A percentile compares a stretch with the other conserved stretches of the same genome.
These are phyloP conservation scores for Micropoecilia bifurca DNA, from an alignment of 2,797 vertebrate species.

Conservation along the genomic window DNA sequence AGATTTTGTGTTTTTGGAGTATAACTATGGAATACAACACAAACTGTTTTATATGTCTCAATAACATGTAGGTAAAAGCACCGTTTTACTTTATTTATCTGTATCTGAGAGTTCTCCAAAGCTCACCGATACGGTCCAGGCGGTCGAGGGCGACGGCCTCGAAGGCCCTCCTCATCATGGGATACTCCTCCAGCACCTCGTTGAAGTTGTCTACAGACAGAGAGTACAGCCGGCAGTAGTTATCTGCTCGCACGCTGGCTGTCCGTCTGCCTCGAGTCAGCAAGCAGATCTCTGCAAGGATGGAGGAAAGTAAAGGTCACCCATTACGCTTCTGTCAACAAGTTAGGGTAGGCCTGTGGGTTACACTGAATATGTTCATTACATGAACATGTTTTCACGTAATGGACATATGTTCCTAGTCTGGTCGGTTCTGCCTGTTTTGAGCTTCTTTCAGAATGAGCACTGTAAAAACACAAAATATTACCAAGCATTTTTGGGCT, in stretches of 20 bases:
- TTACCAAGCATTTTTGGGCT: no score
- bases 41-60: neutral
- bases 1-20: no score
- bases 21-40: neutral
- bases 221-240: conserved; percentile 97
- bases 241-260: conserved; percentile 93
- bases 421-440: no score
- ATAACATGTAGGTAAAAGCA: neutral
- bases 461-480: no score
- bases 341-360: no score
- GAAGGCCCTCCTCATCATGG: conserved; percentile 99
- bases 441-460: no score
- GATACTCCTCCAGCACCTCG: conserved; percentile 96
- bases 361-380: no score
- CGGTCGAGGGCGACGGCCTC: conserved; percentile 96
- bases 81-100: neutral
- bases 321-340: no score
- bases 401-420: no score
- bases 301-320: neutral
- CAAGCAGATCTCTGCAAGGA: conserved; percentile 92
- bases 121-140: conserved; percentile 94
- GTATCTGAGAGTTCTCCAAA: neutral
- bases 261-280: conserved; percentile 94
- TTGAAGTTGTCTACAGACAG: conserved; percentile 98
- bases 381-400: no score